Percentiles rank a stretch among this genome's conserved stretches.
Conservation (phyloP, 2,888 invertebrate genomes). For the Aethes cnicana region DNA sequence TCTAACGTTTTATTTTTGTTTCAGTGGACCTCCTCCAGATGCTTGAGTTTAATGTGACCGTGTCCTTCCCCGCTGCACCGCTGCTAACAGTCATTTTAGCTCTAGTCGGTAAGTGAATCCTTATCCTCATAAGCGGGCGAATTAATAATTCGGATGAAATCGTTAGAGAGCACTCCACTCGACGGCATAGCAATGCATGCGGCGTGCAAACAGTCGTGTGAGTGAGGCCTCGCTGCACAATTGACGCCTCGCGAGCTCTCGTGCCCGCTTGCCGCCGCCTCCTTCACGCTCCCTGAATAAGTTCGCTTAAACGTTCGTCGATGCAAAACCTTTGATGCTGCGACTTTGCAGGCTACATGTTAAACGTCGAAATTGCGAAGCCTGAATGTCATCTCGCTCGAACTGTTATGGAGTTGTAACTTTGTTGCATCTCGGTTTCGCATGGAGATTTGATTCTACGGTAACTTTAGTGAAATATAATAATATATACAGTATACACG, state of each 20-base stretch:
- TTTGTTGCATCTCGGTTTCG: slow-evolving; percentile 6
- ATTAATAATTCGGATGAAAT: slow-evolving; percentile 14
- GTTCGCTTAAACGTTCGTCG: slow-evolving; percentile 27
- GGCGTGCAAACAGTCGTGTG: slow-evolving; percentile 31
- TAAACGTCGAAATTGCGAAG: slow-evolving; percentile 20
- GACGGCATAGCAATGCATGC: slow-evolving; percentile 27
- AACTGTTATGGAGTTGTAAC: slow-evolving; percentile 18
- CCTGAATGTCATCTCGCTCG: slow-evolving; percentile 1
- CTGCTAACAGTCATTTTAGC: slow-evolving; percentile 98
- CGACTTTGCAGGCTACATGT: slow-evolving; percentile 17
- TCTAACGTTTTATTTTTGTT: slow-evolving; percentile 59
- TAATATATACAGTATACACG: too few species aligned
- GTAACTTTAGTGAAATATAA: not conserved
- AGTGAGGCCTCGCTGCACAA: slow-evolving; percentile 27
- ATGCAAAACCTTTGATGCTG: slow-evolving; percentile 30
- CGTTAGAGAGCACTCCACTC: slow-evolving; percentile 16
- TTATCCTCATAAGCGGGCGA: slow-evolving; percentile 7
- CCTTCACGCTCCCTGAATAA: slow-evolving; percentile 11
- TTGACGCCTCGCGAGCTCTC: slow-evolving; percentile 29
- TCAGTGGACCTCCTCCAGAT: slow-evolving; percentile 98
- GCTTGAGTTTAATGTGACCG: slow-evolving; percentile 97
- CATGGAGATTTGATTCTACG: not conserved
- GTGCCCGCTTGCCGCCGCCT: slow-evolving; percentile 19
- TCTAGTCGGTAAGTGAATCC: slow-evolving; percentile 93
- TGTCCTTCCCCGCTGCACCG: slow-evolving; percentile 97